Base-by-base conservation (phyloP, 2,888 invertebrate species). In the Andrena camellia region DNA sequence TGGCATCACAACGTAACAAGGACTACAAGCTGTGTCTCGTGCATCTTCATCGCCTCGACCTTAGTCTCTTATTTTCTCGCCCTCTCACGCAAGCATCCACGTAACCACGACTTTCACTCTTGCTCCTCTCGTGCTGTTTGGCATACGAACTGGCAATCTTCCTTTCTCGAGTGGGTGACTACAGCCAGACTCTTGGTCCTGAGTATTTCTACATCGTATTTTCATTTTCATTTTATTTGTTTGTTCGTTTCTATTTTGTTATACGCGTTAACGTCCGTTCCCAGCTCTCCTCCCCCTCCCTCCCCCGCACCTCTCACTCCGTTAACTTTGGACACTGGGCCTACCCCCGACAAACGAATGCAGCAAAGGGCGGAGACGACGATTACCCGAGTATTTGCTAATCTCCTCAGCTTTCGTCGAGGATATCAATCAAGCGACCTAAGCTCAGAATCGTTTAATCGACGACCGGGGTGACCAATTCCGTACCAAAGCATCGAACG, bases 1-100 rank as follows among this genome's bases (percentile, higher is more conserved):
- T 93, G 93, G 91, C 93, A 94, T 94, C 94, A 94, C 94, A 94
- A 93, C 92, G 92, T 94, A 93, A 93, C 92, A 92, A 93, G 93
- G 92, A 93, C 92, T 93, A 93, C 92, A 90, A 92, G 92, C 92
- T 92, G 92, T 89, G 92, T 92, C 91, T 92, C 91, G 89, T 90
- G 85, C 90, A 91, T 74, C 67, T 83, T 70, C 62, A 29, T 80
- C 67, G 72, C 29, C 76, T 73, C 72, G 60, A 62, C 29, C 52
- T 72, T 71, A 31, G 42, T 42, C 50, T 13, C 48, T 63, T 50
- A 57, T 29, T 67, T 35, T 64, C 71, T 13, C 54, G 10, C 52
- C 29, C 64, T 60, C 23, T 68, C 70, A 62, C 29, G 50, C 35
- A 42, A 29, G 4, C 69, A 60, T 20, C 33, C 54, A 70, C 33